Conservation (phyloP, 2,797 vertebrate species). For the Rachycentron canadum region DNA sequence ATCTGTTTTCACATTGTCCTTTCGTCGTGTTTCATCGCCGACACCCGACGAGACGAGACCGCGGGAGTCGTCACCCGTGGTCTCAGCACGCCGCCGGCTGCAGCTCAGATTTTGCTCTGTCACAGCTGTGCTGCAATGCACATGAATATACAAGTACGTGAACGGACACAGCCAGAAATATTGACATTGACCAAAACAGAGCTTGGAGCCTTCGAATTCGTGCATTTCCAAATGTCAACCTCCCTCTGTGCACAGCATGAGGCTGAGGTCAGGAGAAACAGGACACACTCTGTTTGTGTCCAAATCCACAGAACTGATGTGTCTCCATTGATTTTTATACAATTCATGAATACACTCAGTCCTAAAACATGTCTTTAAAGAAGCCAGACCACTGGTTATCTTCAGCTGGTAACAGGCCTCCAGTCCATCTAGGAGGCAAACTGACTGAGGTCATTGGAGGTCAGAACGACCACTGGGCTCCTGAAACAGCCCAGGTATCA, state of each 20-base stretch:
- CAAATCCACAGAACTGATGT: neutral
- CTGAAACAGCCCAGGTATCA: neutral
- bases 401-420: too few relatives aligned
- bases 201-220: neutral
- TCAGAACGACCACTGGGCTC: too few relatives aligned
- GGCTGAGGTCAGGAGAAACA: neutral
- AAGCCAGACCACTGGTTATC: neutral
- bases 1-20: neutral
- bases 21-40: neutral
- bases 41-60: neutral
- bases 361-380: neutral
- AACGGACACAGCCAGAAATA: neutral
- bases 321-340: neutral
- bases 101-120: neutral
- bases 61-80: neutral
- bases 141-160: neutral
- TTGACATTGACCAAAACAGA: neutral
- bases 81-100: neutral
- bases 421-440: too few relatives aligned
- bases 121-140: neutral
- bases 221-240: neutral
- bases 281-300: neutral
- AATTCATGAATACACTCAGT: neutral
- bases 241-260: neutral
- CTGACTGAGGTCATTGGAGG: neutral